Percentiles rank a stretch among this genome's conserved stretches.
phyloP scores from a whole-genome alignment of 2,797 vertebrate genomes.

The Xyrichtys novacula region DNA sequence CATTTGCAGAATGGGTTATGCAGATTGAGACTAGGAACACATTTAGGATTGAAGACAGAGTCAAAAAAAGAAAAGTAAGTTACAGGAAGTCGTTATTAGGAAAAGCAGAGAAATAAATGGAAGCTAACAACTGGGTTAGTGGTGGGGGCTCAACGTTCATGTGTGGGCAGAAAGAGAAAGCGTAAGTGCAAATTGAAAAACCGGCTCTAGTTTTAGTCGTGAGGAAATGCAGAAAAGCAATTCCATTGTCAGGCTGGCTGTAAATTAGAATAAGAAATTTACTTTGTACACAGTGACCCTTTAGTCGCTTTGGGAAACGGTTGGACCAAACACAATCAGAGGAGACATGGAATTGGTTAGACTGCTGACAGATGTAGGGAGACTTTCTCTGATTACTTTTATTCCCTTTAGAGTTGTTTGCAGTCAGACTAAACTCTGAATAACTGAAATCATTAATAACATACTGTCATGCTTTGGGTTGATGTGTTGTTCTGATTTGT shows the following conservation, averaged over 20 bases:
- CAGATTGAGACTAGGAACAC: slow-evolving; percentile 7
- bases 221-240: slow-evolving; percentile 61
- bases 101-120: slow-evolving; percentile 16
- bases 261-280: slow-evolving; percentile 67
- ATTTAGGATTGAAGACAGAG: slow-evolving; percentile 16
- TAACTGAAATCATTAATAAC: slow-evolving; percentile 40
- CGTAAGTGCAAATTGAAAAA: slow-evolving; percentile 62
- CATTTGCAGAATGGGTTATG: slow-evolving; percentile 16
- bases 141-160: slow-evolving; percentile 32
- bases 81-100: slow-evolving; percentile 19
- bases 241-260: slow-evolving; percentile 54
- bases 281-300: slow-evolving; percentile 43
- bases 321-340: slow-evolving; percentile 37
- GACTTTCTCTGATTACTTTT: slow-evolving; percentile 40
- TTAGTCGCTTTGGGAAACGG: slow-evolving; percentile 39
- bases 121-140: slow-evolving; percentile 22
- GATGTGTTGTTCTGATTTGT: neutral
- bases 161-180: slow-evolving; percentile 33
- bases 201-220: slow-evolving; percentile 42
- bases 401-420: slow-evolving; percentile 32
- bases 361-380: slow-evolving; percentile 22
- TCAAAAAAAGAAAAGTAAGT: neutral
- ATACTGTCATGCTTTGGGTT: slow-evolving; percentile 27
- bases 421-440: slow-evolving; percentile 14
- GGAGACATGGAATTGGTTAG: slow-evolving; percentile 42